Percentiles rank a stretch among this genome's conserved stretches.
phyloP scores from a whole-genome alignment of 2,113 vertebrate genomes.

The Oryctolagus cuniculus region mOryCun1.1 NC_091438.1:38163501-38164000 shows the following conservation, averaged over 20 bases:
- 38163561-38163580: not conserved
- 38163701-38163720: not conserved
- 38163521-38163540: not conserved
- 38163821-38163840: not conserved
- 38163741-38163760: not conserved
- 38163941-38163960: not conserved
- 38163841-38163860: not conserved
- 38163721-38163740: not conserved
- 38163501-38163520: not conserved
- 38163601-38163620: not conserved
- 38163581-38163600: not conserved
- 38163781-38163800: not conserved
- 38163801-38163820: not conserved
- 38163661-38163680: not conserved
- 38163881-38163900: not conserved
- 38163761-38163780: not conserved
- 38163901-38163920: slow-evolving; percentile 30
- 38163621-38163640: not conserved
- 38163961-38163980: not conserved
- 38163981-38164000: not conserved
- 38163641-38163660: not conserved
- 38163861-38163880: not conserved
- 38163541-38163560: not conserved
- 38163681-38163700: not conserved
- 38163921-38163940: not conserved